Conservation (phyloP, 2,113 vertebrate species). For the Lepus europaeus region DNA sequence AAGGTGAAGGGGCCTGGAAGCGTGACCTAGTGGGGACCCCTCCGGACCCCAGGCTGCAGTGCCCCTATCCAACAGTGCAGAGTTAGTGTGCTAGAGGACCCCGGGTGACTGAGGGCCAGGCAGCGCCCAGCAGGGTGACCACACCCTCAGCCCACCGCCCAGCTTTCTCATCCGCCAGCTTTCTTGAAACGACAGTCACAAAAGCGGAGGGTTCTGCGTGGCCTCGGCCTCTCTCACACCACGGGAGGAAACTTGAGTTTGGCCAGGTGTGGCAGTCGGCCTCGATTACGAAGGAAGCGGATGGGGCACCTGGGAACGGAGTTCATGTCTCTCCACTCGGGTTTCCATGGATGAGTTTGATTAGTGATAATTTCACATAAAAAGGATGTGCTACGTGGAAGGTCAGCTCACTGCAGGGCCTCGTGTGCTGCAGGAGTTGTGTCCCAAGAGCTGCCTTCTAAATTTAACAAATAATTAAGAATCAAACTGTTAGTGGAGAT, state of each 20-base stretch:
- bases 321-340: not conserved
- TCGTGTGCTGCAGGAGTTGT: not conserved
- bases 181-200: constrained; percentile 21
- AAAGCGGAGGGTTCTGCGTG: not conserved
- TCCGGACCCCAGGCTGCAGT: not conserved
- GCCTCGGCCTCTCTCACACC: not conserved
- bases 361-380: not conserved
- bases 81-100: no score
- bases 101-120: no score
- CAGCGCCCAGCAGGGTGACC: no score
- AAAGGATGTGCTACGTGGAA: not conserved
- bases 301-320: not conserved
- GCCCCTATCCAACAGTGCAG: no score
- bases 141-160: not conserved
- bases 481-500: not conserved
- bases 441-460: not conserved
- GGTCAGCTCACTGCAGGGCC: not conserved
- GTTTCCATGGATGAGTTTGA: not conserved
- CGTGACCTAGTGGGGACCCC: not conserved
- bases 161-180: not conserved
- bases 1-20: not conserved
- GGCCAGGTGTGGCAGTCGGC: not conserved
- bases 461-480: not conserved
- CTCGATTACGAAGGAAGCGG: not conserved
- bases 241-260: constrained; percentile 24